A percentile compares a stretch with the other conserved stretches of the same genome.
Conservation (phyloP, 2,113 vertebrate species). For the Laterallus jamaicensis region DNA sequence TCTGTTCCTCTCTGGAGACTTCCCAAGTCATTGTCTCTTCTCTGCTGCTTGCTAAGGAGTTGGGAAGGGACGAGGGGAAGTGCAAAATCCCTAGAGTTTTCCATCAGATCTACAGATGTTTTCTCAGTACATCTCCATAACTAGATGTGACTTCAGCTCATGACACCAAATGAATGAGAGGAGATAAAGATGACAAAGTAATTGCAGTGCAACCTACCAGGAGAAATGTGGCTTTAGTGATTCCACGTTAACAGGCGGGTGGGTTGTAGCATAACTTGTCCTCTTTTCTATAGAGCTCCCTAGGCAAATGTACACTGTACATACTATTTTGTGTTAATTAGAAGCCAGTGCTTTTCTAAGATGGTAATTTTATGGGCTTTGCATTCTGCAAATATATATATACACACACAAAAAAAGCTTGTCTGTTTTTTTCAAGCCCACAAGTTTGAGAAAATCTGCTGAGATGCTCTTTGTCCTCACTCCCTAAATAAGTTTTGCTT, state of each 20-base stretch:
- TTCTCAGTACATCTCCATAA: not conserved
- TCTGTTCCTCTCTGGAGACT: not conserved
- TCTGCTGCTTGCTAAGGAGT: not conserved
- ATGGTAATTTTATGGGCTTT: slow-evolving; percentile 34
- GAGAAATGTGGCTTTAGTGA: not conserved
- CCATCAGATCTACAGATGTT: not conserved
- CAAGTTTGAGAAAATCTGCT: not conserved
- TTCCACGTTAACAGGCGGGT: not conserved
- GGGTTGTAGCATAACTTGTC: not conserved
- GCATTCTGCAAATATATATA: not conserved
- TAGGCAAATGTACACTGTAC: not conserved
- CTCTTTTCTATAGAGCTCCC: not conserved
- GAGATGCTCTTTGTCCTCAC: not conserved
- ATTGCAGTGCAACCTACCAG: not conserved
- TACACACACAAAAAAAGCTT: not conserved
- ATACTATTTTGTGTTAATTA: slow-evolving; percentile 46
- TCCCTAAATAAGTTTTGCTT: not conserved
- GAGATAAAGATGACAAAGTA: slow-evolving; percentile 22
- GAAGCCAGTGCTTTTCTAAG: not conserved
- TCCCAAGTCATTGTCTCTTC: not conserved
- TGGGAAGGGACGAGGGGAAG: not conserved
- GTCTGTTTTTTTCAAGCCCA: not conserved
- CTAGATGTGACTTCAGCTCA: not conserved
- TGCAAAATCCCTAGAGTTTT: not conserved
- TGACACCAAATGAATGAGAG: not conserved